phyloP scores from a whole-genome alignment of 2,113 vertebrate species.

The Morone saxatilis region DNA sequence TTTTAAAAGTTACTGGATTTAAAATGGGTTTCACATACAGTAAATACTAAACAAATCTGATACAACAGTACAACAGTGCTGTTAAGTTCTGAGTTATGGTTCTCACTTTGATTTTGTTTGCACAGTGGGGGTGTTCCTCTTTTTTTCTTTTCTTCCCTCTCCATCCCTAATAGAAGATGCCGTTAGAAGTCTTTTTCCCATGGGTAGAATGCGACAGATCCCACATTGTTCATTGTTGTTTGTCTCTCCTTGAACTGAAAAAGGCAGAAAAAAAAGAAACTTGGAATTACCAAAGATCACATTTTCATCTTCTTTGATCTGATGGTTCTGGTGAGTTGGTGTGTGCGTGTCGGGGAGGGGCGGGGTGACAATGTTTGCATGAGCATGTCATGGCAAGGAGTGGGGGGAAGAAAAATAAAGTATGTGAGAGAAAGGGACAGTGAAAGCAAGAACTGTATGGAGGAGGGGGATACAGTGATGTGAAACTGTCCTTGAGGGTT shows the following conservation, averaged over 20 bases:
- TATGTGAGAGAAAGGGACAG: conserved; percentile 36
- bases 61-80: conserved; percentile 19
- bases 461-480: conserved; percentile 36
- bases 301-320: conserved; percentile 79
- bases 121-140: conserved; percentile 64
- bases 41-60: conserved; percentile 58
- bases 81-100: conserved; percentile 45
- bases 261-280: conserved; percentile 26
- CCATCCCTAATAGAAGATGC: conserved; percentile 73
- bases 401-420: conserved; percentile 17
- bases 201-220: conserved; percentile 77
- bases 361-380: conserved; percentile 53
- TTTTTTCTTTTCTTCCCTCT: conserved; percentile 66
- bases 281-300: conserved; percentile 77
- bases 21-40: conserved; percentile 14
- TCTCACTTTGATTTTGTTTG: conserved; percentile 68
- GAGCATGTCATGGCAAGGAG: conserved; percentile 57
- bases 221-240: conserved; percentile 80
- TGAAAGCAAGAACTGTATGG: conserved; percentile 11
- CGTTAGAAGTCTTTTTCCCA: conserved; percentile 72
- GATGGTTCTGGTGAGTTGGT: conserved; percentile 42
- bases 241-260: conserved; percentile 65
- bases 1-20: conserved; percentile 20
- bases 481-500: conserved; percentile 77
- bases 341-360: conserved; percentile 26